Percentiles rank a stretch among this genome's conserved stretches.
Evolutionary conservation across 2,888 invertebrate species (phyloP).

Genomic region (Actias luna): DNA sequence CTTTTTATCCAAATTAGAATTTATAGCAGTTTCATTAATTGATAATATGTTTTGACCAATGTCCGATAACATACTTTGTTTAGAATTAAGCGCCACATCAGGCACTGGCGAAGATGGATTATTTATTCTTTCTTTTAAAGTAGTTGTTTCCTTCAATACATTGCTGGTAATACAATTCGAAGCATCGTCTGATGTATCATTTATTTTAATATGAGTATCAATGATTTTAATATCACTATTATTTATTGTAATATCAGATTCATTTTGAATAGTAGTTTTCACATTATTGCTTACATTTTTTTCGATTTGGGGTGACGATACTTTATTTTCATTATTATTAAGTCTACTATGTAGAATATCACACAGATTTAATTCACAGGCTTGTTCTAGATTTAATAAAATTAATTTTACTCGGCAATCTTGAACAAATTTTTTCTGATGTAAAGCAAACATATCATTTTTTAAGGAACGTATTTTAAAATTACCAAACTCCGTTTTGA

Average conservation of each 20-base stretch:
- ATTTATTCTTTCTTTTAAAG: not conserved
- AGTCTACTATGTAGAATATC: not conserved
- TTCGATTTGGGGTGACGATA: not conserved
- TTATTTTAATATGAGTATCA: no score
- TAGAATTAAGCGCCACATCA: not conserved
- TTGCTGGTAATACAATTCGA: not conserved
- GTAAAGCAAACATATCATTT: constrained; percentile 38
- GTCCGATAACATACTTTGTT: not conserved
- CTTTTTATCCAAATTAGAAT: not conserved
- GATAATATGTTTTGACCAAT: not conserved
- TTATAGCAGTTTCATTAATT: not conserved
- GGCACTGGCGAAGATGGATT: not conserved
- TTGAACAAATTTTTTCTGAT: constrained; percentile 51
- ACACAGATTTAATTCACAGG: not conserved
- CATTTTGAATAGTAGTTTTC: not conserved
- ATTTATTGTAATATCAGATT: not conserved
- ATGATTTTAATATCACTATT: no score
- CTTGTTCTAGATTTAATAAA: constrained; percentile 27
- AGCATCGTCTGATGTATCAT: not conserved
- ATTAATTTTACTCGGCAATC: constrained; percentile 51
- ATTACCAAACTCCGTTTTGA: constrained; percentile 60
- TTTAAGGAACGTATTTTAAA: constrained; percentile 41
- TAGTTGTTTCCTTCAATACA: not conserved
- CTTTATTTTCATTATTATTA: not conserved
- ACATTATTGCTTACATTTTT: not conserved